A percentile compares a stretch with the other conserved stretches of the same genome.
phyloP scores from a whole-genome alignment of 2,797 vertebrate genomes.

The Lycodopsis pacificus region DNA sequence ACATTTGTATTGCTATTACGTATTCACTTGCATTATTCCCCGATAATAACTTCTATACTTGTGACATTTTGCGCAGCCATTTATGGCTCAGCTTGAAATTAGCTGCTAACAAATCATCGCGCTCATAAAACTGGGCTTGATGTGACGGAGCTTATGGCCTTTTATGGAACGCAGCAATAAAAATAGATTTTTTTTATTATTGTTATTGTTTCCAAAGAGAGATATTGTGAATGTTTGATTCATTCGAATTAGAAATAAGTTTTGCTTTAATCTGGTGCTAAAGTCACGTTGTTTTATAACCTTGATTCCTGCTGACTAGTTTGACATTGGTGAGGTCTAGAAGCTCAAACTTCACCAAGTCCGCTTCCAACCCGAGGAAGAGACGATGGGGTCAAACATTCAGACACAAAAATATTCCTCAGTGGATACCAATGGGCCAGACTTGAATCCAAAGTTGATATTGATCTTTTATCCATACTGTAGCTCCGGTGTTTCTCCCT shows the following conservation, averaged over 20 bases:
- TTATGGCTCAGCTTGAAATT: conserved; percentile 64
- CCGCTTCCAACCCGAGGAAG: conserved; percentile 36
- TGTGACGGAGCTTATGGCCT: conserved; percentile 43
- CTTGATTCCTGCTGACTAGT: conserved; percentile 22
- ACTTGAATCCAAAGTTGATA: conserved; percentile 31
- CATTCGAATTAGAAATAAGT: conserved; percentile 12
- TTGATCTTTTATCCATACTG: conserved; percentile 20
- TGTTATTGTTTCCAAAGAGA: conserved; percentile 26
- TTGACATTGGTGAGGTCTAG: conserved; percentile 30
- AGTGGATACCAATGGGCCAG: conserved; percentile 35
- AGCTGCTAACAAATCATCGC: conserved; percentile 69
- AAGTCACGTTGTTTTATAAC: conserved; percentile 30
- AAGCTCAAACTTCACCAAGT: conserved; percentile 39
- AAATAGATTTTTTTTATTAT: conserved; percentile 27
- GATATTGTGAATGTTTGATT: conserved; percentile 32
- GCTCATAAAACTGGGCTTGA: conserved; percentile 57
- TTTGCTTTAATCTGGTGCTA: not conserved
- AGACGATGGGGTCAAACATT: conserved; percentile 58
- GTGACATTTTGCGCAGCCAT: conserved; percentile 58
- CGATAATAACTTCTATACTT: conserved; percentile 65
- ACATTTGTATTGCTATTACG: conserved; percentile 59
- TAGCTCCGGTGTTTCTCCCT: conserved; percentile 15
- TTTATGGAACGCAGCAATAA: conserved; percentile 48
- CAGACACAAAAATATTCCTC: conserved; percentile 52
- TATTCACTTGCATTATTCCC: conserved; percentile 67